Evolutionary conservation across 2,797 vertebrate genomes (phyloP), one percentile per base, ranked within the genome.

Genomic region (Acanthurus lineatus): DNA sequence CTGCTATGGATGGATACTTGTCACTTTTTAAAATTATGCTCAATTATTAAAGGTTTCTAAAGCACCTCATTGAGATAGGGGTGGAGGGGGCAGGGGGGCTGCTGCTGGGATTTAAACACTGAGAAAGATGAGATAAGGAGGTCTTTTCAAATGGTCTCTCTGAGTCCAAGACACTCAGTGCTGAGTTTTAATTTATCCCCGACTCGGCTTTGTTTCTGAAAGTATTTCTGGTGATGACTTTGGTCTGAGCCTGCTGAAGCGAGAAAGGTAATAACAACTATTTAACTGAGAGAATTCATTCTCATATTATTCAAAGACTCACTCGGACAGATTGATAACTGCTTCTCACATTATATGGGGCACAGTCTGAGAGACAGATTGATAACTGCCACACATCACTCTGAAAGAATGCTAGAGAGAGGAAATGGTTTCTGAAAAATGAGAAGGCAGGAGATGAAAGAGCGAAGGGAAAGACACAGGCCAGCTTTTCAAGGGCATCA

Each of bases 271-370:
- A 79, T 76, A 59, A 65, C 8, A 57, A 15, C 53, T 32, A 44
- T 64, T 73, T 60, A 65, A 58, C 20, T 11, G 42, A 51, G 42
- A 45, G 12, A 25, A 38, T 70, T 75, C 56, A 28, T 64, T 64
- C 53, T 77, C 45, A n/a, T 58, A 17, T 65, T 40, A 62, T 67
- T 69, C 59, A 57, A 45, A 51, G 38, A 17, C 3, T 38, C 1
- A 3, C 51, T 42, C 1, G 12, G 69, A 74, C 61, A 78, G 49
- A 78, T 71, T 82, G 65, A 70, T 82, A 74, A 82, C 62, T 40
- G 45, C 68, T 77, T 40, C 52, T 22, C 35, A 58, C 51, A 76
- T 61, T 81, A 67, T 70, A 64, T 60, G 59, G 40, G 71, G 52
- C 44, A 20, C 40, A 47, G 38, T 51, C 49, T 47, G 52, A 25